phyloP scores from a whole-genome alignment of 1,140 invertebrate genomes.

The Rhopalosiphum padi region DNA sequence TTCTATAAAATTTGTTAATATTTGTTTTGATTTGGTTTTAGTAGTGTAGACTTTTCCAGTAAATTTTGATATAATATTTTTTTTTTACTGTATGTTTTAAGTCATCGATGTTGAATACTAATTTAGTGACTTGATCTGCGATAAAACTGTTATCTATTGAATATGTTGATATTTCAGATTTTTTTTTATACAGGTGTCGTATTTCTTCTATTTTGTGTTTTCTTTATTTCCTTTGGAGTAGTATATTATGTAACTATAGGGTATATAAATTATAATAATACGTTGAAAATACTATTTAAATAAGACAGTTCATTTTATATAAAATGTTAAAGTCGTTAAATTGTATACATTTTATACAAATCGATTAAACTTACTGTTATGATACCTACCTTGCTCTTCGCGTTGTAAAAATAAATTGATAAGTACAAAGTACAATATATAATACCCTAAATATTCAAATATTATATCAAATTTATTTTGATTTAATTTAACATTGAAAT shows the following conservation, averaged over 20 bases:
- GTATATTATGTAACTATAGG: no score
- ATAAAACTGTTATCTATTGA: neutral
- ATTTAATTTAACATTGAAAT: no score
- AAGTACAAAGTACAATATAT: neutral
- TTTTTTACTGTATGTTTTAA: neutral
- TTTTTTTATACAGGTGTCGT: neutral
- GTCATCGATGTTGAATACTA: neutral
- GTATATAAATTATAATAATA: neutral
- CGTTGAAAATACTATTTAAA: neutral
- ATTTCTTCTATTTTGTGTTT: neutral
- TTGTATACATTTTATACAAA: neutral
- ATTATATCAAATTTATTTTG: no score
- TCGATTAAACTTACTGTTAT: neutral
- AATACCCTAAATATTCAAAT: no score
- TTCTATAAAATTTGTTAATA: neutral
- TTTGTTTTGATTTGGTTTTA: neutral
- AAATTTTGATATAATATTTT: neutral
- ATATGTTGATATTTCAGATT: neutral
- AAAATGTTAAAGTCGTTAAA: neutral
- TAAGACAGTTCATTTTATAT: neutral
- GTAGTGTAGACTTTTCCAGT: neutral
- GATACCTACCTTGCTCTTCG: neutral
- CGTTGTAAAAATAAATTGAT: neutral
- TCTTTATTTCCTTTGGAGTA: neutral
- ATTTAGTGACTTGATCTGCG: neutral